phyloP scores from a whole-genome alignment of 1,140 invertebrate species.

The Drosophila pandora region DNA sequence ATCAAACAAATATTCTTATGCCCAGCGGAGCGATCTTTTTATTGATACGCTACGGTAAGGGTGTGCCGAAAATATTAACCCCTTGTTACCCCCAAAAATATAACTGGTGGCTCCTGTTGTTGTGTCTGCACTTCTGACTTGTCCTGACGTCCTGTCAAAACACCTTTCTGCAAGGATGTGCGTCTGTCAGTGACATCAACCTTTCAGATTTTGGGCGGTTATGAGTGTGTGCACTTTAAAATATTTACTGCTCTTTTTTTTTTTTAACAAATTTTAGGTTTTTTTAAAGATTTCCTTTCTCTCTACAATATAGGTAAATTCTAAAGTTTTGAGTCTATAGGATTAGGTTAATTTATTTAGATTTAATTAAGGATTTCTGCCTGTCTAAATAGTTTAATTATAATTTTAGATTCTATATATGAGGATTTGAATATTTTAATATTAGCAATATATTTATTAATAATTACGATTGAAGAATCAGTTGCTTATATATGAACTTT shows the following conservation, averaged over 20 bases:
- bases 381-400: too few relatives aligned
- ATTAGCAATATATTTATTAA: too few relatives aligned
- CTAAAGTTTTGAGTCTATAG: too few relatives aligned
- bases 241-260: neutral
- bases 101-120: conserved; percentile 20
- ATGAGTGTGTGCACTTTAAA: conserved; percentile 29
- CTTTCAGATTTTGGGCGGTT: conserved; percentile 29
- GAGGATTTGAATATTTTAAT: too few relatives aligned
- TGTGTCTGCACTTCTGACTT: conserved; percentile 50
- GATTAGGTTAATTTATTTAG: too few relatives aligned
- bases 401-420: too few relatives aligned
- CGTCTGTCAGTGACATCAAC: conserved; percentile 50
- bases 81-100: conserved; percentile 32
- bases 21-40: conserved; percentile 76
- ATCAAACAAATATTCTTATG: conserved; percentile 61
- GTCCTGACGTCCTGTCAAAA: conserved; percentile 61
- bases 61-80: conserved; percentile 51
- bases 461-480: too few relatives aligned
- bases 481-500: too few relatives aligned
- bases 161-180: conserved; percentile 62
- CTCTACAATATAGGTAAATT: too few relatives aligned
- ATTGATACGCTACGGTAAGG: conserved; percentile 62
- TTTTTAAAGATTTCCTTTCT: too few relatives aligned
- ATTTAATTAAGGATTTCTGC: too few relatives aligned
- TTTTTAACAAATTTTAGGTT: neutral